phyloP scores from a whole-genome alignment of 2,888 invertebrate species.

The Drosophila koepferae region DNA sequence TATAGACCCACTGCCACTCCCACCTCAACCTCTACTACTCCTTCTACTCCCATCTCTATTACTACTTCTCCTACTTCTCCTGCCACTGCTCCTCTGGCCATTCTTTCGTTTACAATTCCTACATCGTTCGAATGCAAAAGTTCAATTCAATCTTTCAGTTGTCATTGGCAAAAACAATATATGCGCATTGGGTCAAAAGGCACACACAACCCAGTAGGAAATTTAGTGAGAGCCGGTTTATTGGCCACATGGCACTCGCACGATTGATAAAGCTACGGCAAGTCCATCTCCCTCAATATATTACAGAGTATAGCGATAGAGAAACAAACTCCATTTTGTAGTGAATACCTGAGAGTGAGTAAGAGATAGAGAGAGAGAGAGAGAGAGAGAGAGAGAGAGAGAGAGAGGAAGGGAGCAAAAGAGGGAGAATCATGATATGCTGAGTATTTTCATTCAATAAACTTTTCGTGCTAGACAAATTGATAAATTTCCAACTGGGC shows the following conservation, averaged over 20 bases:
- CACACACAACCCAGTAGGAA: constrained; percentile 5
- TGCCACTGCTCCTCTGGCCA: neutral
- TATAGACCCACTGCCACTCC: too few relatives aligned
- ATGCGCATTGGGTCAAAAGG: constrained; percentile 35
- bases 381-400: neutral
- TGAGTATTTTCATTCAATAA: neutral
- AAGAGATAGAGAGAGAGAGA: too few relatives aligned
- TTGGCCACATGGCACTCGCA: neutral
- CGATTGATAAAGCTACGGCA: neutral
- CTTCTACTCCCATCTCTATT: neutral
- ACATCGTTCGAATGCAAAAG: constrained; percentile 67
- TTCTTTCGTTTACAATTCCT: constrained; percentile 13
- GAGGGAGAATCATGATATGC: neutral
- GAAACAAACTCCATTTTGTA: neutral
- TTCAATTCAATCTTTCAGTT: constrained; percentile 82
- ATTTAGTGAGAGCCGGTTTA: neutral
- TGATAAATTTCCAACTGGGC: constrained; percentile 8
- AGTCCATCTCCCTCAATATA: neutral
- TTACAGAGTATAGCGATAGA: neutral
- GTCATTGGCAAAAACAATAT: constrained; percentile 77
- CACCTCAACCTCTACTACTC: neutral
- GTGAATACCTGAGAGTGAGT: neutral
- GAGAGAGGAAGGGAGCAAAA: neutral
- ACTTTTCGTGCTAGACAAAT: neutral
- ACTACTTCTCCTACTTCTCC: neutral